Conservation (phyloP, 2,888 invertebrate genomes). For the Trypoxylon attenuatum region DNA sequence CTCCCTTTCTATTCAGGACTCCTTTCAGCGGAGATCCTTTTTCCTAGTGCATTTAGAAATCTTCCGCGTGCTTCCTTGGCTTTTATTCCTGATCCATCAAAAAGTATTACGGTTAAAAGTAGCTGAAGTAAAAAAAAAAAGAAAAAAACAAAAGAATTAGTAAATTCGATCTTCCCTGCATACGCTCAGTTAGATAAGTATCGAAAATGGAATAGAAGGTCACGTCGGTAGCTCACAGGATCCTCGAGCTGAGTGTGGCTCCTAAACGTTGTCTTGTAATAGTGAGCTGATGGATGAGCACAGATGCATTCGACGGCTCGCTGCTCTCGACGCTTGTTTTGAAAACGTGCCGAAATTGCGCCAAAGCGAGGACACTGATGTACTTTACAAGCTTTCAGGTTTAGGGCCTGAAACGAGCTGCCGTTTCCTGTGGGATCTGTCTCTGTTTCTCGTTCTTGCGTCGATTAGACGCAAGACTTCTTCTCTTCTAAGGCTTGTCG, state of each 20-base stretch:
- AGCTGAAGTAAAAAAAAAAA: too few species aligned
- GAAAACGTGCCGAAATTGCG: conserved; percentile 67
- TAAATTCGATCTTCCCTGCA: too few species aligned
- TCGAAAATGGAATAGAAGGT: not conserved
- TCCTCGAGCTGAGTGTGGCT: conserved; percentile 4
- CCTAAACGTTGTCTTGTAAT: conserved; percentile 48
- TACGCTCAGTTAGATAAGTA: too few species aligned
- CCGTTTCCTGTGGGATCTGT: conserved; percentile 14
- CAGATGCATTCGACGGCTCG: conserved; percentile 60
- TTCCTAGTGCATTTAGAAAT: too few species aligned
- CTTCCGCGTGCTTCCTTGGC: too few species aligned
- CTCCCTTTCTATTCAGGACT: too few species aligned
- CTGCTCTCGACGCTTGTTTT: conserved; percentile 58
- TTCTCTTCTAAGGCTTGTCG: too few species aligned
- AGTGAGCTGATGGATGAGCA: conserved; percentile 39
- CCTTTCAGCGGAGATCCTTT: too few species aligned
- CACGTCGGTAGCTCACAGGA: not conserved
- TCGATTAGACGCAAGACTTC: too few species aligned
- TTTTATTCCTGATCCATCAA: too few species aligned
- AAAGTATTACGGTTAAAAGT: too few species aligned
- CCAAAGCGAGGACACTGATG: conserved; percentile 24
- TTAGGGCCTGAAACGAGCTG: conserved; percentile 14
- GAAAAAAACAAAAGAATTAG: too few species aligned
- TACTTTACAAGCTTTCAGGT: conserved; percentile 29
- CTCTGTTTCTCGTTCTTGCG: conserved; percentile 21